Conservation (phyloP, 2,797 vertebrate species). For the Thripadectes ignobilis region DNA sequence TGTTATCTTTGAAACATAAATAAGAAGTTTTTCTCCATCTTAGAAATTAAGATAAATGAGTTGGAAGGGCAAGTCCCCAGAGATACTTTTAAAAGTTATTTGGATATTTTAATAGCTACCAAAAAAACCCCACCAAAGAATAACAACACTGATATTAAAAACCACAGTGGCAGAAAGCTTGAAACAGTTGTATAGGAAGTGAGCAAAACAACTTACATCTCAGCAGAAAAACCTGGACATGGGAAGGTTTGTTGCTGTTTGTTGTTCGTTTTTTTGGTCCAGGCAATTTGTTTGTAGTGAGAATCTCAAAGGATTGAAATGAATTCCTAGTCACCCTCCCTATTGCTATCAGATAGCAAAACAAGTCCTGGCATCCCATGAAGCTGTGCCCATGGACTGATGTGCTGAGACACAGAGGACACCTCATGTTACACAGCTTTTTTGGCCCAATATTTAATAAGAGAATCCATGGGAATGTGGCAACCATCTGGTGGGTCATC, state of each 20-base stretch:
- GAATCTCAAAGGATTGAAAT: slow-evolving; percentile 2
- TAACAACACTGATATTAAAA: neutral
- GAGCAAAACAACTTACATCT: neutral
- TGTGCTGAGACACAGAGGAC: neutral
- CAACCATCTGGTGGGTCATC: neutral
- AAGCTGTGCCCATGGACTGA: neutral
- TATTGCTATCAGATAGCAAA: slow-evolving; percentile 14
- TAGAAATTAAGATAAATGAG: slow-evolving; percentile 62
- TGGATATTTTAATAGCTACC: slow-evolving; percentile 24
- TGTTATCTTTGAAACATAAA: slow-evolving; percentile 67
- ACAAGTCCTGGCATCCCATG: neutral
- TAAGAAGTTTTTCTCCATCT: slow-evolving; percentile 67
- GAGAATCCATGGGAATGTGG: neutral
- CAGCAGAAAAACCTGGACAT: neutral
- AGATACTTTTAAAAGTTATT: slow-evolving; percentile 27
- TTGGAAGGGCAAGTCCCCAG: slow-evolving; percentile 44
- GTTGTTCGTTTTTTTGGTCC: neutral
- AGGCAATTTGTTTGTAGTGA: slow-evolving; percentile 15
- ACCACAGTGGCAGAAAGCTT: neutral
- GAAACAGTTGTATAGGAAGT: neutral
- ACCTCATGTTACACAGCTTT: neutral
- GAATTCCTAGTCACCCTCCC: slow-evolving; percentile 28
- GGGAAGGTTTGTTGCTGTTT: neutral
- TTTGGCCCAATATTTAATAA: neutral
- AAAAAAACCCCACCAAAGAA: neutral